phyloP scores from a whole-genome alignment of 2,888 invertebrate genomes.

The Tinea semifulvella region DNA sequence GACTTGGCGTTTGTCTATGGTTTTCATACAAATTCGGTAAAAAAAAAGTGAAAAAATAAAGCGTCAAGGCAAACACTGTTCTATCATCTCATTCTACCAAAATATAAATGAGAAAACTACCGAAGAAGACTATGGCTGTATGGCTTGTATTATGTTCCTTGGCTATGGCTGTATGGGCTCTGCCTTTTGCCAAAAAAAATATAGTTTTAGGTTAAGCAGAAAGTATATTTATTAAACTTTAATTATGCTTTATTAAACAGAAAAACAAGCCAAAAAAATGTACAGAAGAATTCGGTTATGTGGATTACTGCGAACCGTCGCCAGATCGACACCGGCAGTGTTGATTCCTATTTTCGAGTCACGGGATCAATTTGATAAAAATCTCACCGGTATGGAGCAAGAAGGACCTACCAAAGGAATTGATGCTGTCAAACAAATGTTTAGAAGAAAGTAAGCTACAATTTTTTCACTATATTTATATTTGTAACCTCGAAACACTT shows the following conservation, averaged over 20 bases:
- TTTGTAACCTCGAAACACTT: neutral
- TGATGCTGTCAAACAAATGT: slow-evolving; percentile 60
- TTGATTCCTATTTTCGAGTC: slow-evolving; percentile 31
- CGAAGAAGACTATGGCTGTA: too few species aligned
- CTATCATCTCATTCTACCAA: too few species aligned
- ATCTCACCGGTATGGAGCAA: slow-evolving; percentile 24
- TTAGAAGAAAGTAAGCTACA: slow-evolving; percentile 47
- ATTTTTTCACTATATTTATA: neutral
- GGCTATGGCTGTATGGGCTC: too few species aligned
- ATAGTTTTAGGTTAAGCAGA: too few species aligned
- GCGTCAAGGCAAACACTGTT: too few species aligned
- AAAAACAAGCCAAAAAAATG: neutral
- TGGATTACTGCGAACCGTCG: slow-evolving; percentile 34
- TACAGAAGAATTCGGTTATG: neutral
- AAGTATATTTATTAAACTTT: too few species aligned
- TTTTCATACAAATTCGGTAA: too few species aligned
- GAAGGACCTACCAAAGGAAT: slow-evolving; percentile 41
- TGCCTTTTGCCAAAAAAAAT: too few species aligned
- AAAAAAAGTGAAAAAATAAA: too few species aligned
- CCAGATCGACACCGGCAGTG: slow-evolving; percentile 37
- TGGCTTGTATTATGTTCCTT: too few species aligned
- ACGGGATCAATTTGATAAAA: slow-evolving; percentile 30
- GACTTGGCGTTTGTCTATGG: too few species aligned
- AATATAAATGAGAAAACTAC: too few species aligned
- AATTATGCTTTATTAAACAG: neutral